These are phyloP conservation scores for Apostichopus leukothele DNA, from an alignment of 53 echinoderm and acorn worm genomes.

Conservation along the genomic window DNA sequence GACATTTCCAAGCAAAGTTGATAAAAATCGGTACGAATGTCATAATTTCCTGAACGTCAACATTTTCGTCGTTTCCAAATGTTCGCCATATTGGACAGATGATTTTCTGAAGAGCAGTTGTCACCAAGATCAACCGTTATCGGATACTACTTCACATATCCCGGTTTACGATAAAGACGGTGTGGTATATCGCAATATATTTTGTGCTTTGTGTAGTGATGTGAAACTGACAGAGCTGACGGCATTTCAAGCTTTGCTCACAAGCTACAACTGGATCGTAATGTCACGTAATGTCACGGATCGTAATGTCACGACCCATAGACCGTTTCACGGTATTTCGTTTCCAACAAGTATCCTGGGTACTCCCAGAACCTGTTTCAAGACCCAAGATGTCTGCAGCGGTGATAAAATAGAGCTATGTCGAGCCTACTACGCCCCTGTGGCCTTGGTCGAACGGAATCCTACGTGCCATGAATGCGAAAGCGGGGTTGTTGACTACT, in stretches of 20 bases:
- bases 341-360: neutral
- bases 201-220: conserved; percentile 27
- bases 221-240: neutral
- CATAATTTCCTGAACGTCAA: neutral
- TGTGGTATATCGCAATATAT: neutral
- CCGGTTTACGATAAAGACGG: conserved; percentile 39
- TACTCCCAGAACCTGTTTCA: neutral
- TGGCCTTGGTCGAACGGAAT: neutral
- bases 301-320: neutral
- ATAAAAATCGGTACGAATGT: neutral
- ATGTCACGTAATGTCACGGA: too few relatives aligned
- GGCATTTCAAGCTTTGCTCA: neutral
- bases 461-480: neutral
- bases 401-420: neutral
- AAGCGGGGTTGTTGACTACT: neutral
- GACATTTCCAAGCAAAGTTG: neutral
- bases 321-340: neutral
- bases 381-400: neutral
- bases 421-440: conserved; percentile 10
- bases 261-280: too few relatives aligned
- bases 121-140: neutral
- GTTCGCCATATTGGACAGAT: conserved; percentile 31
- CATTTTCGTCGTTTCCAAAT: neutral
- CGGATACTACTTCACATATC: neutral
- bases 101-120: conserved; percentile 10